Evolutionary conservation across 2,113 vertebrate species (phyloP), one percentile per base, ranked within the genome.

Genomic region (Ornithorhynchus anatinus): DNA sequence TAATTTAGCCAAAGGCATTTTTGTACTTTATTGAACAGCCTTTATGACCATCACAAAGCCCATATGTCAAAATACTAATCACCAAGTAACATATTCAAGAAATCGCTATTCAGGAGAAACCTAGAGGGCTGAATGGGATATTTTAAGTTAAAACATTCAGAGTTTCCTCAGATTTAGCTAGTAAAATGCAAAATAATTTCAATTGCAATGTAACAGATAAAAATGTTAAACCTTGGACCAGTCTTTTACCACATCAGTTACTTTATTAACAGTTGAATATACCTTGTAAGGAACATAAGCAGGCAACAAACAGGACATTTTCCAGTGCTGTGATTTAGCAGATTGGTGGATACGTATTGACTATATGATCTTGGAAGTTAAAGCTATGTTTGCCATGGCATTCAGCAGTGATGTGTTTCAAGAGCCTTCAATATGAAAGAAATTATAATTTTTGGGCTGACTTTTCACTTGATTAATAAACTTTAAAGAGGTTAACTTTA

Each of bases 11-110:
- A 69, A 75, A 75, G 60, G 10, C 62, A 60, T 69, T 62, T 70
- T 52, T 66, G 51, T 40, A 59, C 58, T 79, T 79, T 83, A 81
- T 77, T 79, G 85, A 77, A 81, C 79, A 72, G 61, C 15, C 43
- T 75, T 81, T 79, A 59, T 81, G 59, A 80, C 45, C 42, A 69
- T 33, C 27, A 74, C 29, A 32, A 44, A 74, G 59, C 48, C 79
- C 65, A 59, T 57, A 56, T 78, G 50, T 50, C 58, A 75, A 52
- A 56, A 70, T 78, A 37, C n/a, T 65, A 80, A 82, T 80, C 76
- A 53, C 39, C 61, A 52, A 71, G 42, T 57, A 71, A 70, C 35
- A 17, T 56, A 29, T 29, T 29, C 65, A 66, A 50, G 53, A 80
- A 76, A 27, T 42, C 22, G 35, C 27, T 57, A 14, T 67, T 35